Conservation (phyloP, 2,888 invertebrate genomes). For the Petrophora chlorosata region DNA sequence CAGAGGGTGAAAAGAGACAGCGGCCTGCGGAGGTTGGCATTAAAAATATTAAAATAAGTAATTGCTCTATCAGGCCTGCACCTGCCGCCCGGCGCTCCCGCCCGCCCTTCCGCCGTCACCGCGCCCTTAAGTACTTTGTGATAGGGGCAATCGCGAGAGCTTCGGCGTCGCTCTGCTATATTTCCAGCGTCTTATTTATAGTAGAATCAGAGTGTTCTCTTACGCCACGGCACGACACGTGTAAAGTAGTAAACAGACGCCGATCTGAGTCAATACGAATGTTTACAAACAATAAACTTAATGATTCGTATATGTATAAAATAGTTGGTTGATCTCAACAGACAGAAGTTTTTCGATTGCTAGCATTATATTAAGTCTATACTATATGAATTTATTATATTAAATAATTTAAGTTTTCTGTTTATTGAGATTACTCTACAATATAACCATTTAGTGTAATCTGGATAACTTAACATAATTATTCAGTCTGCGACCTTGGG, state of each 20-base stretch:
- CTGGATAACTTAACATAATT: not conserved
- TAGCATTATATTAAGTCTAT: too few species aligned
- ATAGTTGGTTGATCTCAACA: not conserved
- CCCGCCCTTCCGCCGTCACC: conserved; percentile 42
- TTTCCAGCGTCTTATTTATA: conserved; percentile 44
- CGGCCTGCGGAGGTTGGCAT: conserved; percentile 57
- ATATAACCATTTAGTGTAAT: too few species aligned
- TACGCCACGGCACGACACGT: conserved; percentile 36
- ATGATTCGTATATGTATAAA: too few species aligned
- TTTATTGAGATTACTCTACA: too few species aligned
- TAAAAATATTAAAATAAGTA: conserved; percentile 79
- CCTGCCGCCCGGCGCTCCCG: conserved; percentile 60
- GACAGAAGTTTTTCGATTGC: not conserved
- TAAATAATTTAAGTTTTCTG: too few species aligned
- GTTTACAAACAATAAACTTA: conserved; percentile 16
- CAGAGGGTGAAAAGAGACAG: conserved; percentile 55
- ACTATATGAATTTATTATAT: too few species aligned
- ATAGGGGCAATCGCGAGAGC: conserved; percentile 60
- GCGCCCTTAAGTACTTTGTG: conserved; percentile 58
- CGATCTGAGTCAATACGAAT: conserved; percentile 19
- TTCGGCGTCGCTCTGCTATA: conserved; percentile 43
- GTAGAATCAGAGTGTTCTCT: conserved; percentile 36
- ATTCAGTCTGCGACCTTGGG: not conserved
- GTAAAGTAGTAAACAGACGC: conserved; percentile 21
- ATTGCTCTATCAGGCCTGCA: conserved; percentile 75